Conservation (phyloP, 1,140 invertebrate species). For the Pogonomyrmex barbatus region DNA sequence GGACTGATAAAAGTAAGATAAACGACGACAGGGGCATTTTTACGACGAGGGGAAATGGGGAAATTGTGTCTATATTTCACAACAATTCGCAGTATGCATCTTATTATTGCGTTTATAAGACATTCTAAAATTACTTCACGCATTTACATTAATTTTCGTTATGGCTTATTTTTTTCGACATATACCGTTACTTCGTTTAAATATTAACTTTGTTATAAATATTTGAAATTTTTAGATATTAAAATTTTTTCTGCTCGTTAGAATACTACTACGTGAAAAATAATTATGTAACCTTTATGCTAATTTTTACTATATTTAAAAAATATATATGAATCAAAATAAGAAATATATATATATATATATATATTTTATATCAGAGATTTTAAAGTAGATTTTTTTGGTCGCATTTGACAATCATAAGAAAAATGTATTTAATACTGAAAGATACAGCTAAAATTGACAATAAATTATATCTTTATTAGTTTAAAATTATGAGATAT, state of each 20-base stretch:
- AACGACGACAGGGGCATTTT: slow-evolving; percentile 30
- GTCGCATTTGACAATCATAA: neutral
- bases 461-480: neutral
- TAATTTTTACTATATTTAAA: neutral
- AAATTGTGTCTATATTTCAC: slow-evolving; percentile 32
- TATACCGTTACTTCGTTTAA: neutral
- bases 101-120: neutral
- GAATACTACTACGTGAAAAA: neutral
- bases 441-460: neutral
- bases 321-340: neutral
- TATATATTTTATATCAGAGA: neutral
- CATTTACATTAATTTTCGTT: neutral
- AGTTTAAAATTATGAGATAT: neutral
- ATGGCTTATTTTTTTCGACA: too few relatives aligned
- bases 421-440: neutral
- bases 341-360: neutral
- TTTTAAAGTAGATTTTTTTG: neutral
- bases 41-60: slow-evolving; percentile 26
- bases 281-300: neutral
- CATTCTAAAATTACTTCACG: neutral
- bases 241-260: neutral
- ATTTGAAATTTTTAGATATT: neutral
- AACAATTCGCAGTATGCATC: neutral
- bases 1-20: slow-evolving; percentile 48
- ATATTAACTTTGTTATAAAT: neutral